Evolutionary conservation across 2,888 invertebrate genomes (phyloP).

Genomic region (Myopa testacea): DNA sequence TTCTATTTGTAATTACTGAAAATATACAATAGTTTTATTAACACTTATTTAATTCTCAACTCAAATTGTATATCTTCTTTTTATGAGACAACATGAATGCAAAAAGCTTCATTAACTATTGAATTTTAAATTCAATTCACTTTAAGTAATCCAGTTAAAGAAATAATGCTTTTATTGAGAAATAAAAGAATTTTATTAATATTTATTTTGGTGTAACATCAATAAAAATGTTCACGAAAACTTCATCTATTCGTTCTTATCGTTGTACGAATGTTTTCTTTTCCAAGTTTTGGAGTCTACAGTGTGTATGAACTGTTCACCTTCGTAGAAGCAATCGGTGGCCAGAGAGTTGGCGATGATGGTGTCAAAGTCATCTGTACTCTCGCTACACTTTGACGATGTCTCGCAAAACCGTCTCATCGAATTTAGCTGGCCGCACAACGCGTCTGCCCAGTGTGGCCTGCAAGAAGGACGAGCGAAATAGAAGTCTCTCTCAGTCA

Average conservation of each 20-base stretch:
- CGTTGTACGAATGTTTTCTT: too few relatives aligned
- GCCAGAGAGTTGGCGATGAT: constrained; percentile 79
- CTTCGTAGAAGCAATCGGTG: constrained; percentile 85
- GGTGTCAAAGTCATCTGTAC: constrained; percentile 68
- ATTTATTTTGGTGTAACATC: constrained; percentile 38
- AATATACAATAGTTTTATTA: background rate
- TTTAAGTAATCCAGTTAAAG: constrained; percentile 6
- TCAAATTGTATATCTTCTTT: constrained; percentile 10
- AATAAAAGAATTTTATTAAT: background rate
- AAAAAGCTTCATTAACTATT: constrained; percentile 27
- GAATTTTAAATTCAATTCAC: constrained; percentile 33
- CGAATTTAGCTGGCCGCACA: constrained; percentile 83
- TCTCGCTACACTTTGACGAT: constrained; percentile 56
- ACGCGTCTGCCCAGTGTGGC: constrained; percentile 85
- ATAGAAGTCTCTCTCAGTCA: background rate
- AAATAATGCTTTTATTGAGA: constrained; percentile 10
- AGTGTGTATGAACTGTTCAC: constrained; percentile 59
- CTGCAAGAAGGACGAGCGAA: constrained; percentile 67
- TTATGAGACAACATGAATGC: background rate
- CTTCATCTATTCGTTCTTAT: background rate
- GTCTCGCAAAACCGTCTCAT: constrained; percentile 74
- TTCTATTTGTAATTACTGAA: constrained; percentile 18
- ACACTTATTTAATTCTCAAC: background rate
- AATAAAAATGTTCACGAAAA: constrained; percentile 28
- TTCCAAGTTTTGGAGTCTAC: too few relatives aligned